Evolutionary conservation across 2,797 vertebrate genomes (phyloP).

Genomic region (Acropternis orthonyx): DNA sequence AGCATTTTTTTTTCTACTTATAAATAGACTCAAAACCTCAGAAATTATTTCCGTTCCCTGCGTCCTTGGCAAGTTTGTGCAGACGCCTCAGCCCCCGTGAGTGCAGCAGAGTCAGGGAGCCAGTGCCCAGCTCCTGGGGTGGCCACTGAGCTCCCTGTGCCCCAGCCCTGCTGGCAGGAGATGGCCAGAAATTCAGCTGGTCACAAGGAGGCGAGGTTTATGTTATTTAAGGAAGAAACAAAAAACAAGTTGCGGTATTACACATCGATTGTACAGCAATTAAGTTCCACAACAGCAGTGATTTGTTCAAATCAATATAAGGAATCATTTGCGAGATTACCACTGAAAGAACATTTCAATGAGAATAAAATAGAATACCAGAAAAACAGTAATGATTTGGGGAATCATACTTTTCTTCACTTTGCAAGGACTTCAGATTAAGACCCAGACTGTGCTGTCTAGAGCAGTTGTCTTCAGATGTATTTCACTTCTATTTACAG

Average conservation of each 20-base stretch:
- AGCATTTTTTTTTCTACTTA: not conserved
- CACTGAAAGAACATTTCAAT: not conserved
- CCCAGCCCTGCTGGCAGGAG: not conserved
- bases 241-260: not conserved
- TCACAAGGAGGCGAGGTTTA: not conserved
- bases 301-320: not conserved
- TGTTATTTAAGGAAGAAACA: not conserved
- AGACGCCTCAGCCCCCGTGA: not conserved
- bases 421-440: not conserved
- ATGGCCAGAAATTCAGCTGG: not conserved
- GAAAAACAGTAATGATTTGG: not conserved
- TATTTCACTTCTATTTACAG: not conserved
- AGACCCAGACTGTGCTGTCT: not conserved
- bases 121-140: not conserved
- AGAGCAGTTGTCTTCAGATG: not conserved
- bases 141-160: accelerated
- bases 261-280: not conserved
- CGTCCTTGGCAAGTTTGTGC: not conserved
- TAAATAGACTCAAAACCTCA: slow-evolving; percentile 29
- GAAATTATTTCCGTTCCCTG: not conserved
- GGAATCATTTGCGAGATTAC: not conserved
- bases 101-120: not conserved
- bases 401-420: not conserved
- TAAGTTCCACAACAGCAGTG: not conserved
- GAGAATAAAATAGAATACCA: not conserved